Percentiles rank a stretch among this genome's conserved stretches.
Conservation (phyloP, 1,140 invertebrate genomes). For the Anastatus disparis region DNA sequence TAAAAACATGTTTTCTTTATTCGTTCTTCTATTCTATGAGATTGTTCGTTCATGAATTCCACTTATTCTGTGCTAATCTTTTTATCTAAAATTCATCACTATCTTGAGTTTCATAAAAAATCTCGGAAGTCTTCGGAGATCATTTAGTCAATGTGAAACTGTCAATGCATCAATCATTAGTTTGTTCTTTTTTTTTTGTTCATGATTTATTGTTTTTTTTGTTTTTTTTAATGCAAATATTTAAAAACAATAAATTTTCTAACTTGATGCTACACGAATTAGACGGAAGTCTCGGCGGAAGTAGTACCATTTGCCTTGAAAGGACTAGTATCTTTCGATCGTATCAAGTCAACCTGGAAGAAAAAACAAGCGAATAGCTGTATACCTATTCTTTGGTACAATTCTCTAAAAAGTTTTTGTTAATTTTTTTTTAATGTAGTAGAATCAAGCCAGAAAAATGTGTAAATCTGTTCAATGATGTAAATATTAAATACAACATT, state of each 20-base stretch:
- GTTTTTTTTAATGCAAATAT: no score
- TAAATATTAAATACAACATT: background rate
- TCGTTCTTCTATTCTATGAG: background rate
- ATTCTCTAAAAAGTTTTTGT: background rate
- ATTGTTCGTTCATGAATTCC: background rate
- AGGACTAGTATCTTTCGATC: constrained; percentile 60
- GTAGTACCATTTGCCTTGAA: constrained; percentile 61
- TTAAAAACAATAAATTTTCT: no score
- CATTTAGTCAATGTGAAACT: constrained; percentile 11
- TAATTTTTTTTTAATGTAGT: no score
- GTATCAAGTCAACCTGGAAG: constrained; percentile 61
- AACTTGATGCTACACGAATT: constrained; percentile 44
- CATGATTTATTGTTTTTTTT: constrained; percentile 7
- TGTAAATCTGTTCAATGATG: background rate
- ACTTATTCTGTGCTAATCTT: constrained; percentile 3
- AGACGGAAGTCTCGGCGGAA: constrained; percentile 63
- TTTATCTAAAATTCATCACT: constrained; percentile 2
- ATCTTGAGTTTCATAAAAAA: constrained; percentile 26
- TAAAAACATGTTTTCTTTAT: background rate
- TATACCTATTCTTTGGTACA: constrained; percentile 14
- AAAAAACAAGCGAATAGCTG: constrained; percentile 40
- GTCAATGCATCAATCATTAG: constrained; percentile 8
- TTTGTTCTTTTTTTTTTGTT: constrained; percentile 14
- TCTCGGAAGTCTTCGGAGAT: constrained; percentile 30
- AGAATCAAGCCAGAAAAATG: background rate